Evolutionary conservation across 2,888 invertebrate genomes (phyloP), one percentile per base, ranked within the genome.

Genomic region (Toxonevra muliebris): DNA sequence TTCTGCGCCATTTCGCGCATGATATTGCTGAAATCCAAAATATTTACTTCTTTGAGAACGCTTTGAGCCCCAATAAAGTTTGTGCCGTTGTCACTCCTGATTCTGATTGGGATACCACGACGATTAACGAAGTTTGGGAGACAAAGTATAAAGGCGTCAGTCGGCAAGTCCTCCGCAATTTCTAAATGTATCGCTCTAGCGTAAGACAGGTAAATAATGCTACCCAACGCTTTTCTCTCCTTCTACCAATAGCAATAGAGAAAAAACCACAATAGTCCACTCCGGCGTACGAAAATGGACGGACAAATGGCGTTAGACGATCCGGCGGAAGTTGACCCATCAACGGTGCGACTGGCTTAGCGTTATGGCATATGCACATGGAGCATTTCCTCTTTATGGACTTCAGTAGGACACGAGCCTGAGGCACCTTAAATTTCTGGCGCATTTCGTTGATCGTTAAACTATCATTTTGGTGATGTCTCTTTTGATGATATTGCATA

Each of bases 231-330:
- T 72, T 73, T 12, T 74, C 72, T 8, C 42, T 43, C 48, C 73
- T 60, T 12, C 73, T 68, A 11, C 73, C 74, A 19, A 74, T 69
- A 12, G 69, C 40, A 11, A 73, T 45, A 20, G 45, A 52, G 50
- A 72, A 60, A 7, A 74, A 73, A 4, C 74, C 74, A 20, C 72
- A 75, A 52, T 69, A 75, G 58, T 76, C 76, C 2, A 75, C 20
- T 0, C 74, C 76, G 10, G 73, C 72, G 50, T 75, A 74, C 1
- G 66, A 65, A 42, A 75, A 75, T 1, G 71, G 70, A 7, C 68
- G 69, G 1, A 72, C 55, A 41, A 63, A 73, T 17, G 74, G 70
- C 10, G 67, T 69, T 9, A 72, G 15, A 8, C 72, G 66, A 40
- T 73, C 74, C 8, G 58, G 7, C 1, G 72, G 71, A 11, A 75